A percentile compares a stretch with the other conserved stretches of the same genome.
Conservation (phyloP, 1,140 invertebrate genomes). For the Rhopalosiphum maidis region DNA sequence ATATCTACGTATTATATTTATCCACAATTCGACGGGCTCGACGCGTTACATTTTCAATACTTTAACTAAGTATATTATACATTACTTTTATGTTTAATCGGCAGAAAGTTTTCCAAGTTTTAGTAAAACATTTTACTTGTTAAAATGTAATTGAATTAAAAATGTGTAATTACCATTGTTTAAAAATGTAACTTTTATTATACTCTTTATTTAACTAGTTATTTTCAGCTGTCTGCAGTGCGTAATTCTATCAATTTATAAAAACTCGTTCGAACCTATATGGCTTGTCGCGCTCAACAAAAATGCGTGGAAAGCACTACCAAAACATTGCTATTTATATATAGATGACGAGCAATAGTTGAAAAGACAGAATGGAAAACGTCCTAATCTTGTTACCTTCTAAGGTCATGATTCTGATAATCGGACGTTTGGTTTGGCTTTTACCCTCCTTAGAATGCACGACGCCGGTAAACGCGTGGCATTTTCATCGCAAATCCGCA, state of each 20-base stretch:
- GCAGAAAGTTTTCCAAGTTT: background rate
- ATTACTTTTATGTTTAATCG: background rate
- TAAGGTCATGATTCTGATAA: background rate
- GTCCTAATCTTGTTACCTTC: background rate
- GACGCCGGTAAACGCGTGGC: too few relatives aligned
- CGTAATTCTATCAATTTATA: background rate
- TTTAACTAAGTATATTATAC: too few relatives aligned
- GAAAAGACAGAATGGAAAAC: background rate
- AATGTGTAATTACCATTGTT: background rate
- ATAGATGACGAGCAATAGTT: too few relatives aligned
- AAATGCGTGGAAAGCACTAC: too few relatives aligned
- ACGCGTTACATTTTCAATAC: background rate
- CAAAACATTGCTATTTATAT: too few relatives aligned
- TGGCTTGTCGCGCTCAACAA: background rate
- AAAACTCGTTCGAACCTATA: background rate
- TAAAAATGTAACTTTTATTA: background rate
- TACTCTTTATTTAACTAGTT: background rate
- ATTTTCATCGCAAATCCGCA: background rate
- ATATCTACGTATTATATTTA: background rate
- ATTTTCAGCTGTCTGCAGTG: background rate
- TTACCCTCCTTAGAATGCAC: background rate
- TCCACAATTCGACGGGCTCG: background rate
- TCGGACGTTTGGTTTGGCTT: background rate
- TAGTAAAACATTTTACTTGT: background rate
- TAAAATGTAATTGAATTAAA: background rate